Percentiles rank a stretch among this genome's conserved stretches.
These are phyloP conservation scores for Zaprionus kolodkinae DNA, from an alignment of 1,140 invertebrate genomes.

Conservation along the genomic window DNA sequence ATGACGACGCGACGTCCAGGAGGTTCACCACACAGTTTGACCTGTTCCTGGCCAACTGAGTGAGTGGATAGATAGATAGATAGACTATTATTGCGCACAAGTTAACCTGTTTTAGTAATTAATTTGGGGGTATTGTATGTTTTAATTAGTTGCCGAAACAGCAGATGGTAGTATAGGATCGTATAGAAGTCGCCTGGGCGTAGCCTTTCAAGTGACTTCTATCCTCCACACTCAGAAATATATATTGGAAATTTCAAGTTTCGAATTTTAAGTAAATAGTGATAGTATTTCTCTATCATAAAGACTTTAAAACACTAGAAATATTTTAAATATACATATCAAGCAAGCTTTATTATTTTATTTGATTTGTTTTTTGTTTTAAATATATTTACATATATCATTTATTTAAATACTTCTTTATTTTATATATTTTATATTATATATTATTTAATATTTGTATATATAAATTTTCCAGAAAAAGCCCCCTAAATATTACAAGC, in stretches of 20 bases:
- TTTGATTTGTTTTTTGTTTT: too few relatives aligned
- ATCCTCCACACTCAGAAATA: not conserved
- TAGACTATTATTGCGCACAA: slow-evolving; percentile 77
- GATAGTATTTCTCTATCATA: not conserved
- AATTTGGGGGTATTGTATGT: slow-evolving; percentile 80
- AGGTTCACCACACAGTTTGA: slow-evolving; percentile 48
- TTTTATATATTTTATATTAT: too few relatives aligned
- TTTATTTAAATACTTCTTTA: too few relatives aligned
- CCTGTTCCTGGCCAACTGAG: slow-evolving; percentile 35
- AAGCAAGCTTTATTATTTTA: too few relatives aligned
- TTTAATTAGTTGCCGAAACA: slow-evolving; percentile 68
- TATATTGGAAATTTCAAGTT: not conserved
- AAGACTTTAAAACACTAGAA: too few relatives aligned
- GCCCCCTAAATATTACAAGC: too few relatives aligned
- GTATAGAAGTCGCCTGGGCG: too few relatives aligned
- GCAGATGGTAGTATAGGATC: not conserved
- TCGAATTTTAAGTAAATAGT: not conserved
- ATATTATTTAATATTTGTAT: too few relatives aligned
- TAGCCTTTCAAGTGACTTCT: not conserved
- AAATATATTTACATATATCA: too few relatives aligned
- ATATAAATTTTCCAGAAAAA: too few relatives aligned
- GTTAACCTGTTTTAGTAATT: slow-evolving; percentile 82
- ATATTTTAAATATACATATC: too few relatives aligned
- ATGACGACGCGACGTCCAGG: slow-evolving; percentile 20
- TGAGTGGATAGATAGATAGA: slow-evolving; percentile 42